Evolutionary conservation across 1,140 invertebrate species (phyloP).

Genomic region (Platyscapa corneri): DNA sequence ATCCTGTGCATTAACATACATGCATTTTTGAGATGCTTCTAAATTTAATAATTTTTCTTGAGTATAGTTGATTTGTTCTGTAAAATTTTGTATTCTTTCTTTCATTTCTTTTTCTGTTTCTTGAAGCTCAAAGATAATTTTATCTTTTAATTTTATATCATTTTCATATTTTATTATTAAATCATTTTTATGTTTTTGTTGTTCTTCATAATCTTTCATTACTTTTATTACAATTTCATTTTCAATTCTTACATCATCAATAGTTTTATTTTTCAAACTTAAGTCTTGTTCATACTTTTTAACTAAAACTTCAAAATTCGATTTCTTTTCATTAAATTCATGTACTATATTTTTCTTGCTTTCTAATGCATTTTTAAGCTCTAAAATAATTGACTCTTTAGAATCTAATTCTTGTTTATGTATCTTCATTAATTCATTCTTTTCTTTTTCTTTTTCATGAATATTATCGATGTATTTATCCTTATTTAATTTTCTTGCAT

Average conservation of each 20-base stretch:
- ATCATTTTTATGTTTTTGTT: background rate
- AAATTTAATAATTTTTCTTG: constrained; percentile 59
- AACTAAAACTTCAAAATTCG: constrained; percentile 46
- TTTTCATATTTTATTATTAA: constrained; percentile 26
- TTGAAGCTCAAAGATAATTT: constrained; percentile 39
- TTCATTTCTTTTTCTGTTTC: constrained; percentile 54
- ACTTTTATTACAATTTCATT: constrained; percentile 55
- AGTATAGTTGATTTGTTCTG: constrained; percentile 62
- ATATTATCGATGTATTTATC: background rate
- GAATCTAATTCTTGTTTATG: constrained; percentile 24
- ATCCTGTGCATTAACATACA: constrained; percentile 57
- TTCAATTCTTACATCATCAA: constrained; percentile 48
- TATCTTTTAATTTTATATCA: constrained; percentile 45
- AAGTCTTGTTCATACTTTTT: constrained; percentile 52
- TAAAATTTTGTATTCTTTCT: constrained; percentile 59
- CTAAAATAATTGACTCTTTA: constrained; percentile 40
- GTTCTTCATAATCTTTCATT: constrained; percentile 27
- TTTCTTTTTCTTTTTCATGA: constrained; percentile 44
- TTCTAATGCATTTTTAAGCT: constrained; percentile 39
- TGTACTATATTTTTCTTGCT: constrained; percentile 46
- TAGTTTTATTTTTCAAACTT: constrained; percentile 51
- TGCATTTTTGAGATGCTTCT: constrained; percentile 59
- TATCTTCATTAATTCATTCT: constrained; percentile 35
- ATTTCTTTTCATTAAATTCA: constrained; percentile 23
- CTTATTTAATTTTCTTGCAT: constrained; percentile 20